phyloP scores from a whole-genome alignment of 2,113 vertebrate species.

The Microcebus murinus region DNA sequence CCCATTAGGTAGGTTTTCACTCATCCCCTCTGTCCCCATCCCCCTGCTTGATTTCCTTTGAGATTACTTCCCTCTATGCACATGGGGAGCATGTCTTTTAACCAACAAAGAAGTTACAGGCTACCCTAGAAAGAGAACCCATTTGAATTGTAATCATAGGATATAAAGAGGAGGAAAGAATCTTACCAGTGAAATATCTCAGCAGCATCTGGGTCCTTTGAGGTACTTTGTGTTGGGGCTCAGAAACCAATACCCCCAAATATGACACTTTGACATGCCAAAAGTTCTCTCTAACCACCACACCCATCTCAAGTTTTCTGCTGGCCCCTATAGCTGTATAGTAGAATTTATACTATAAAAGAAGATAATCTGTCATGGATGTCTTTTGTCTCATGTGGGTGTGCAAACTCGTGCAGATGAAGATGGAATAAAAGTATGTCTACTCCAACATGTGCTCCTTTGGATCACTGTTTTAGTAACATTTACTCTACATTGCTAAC shows the following conservation, averaged over 20 bases:
- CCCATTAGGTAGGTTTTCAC: too few species aligned
- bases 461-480: not conserved
- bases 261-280: not conserved
- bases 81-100: not conserved
- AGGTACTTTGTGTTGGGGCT: not conserved
- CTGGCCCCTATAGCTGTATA: not conserved
- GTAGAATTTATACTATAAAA: not conserved
- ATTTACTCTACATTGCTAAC: not conserved
- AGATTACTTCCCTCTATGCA: too few species aligned
- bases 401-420: not conserved
- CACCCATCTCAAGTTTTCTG: not conserved
- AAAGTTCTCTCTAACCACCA: not conserved
- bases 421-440: not conserved
- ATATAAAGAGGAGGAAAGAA: not conserved
- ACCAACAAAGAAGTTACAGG: not conserved
- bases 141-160: not conserved
- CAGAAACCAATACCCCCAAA: not conserved
- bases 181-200: not conserved
- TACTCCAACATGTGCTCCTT: not conserved
- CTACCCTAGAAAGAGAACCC: constrained; percentile 17
- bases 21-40: too few species aligned
- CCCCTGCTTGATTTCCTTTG: too few species aligned
- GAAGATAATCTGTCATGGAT: not conserved
- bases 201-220: not conserved
- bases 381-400: not conserved